Evolutionary conservation across 2,888 invertebrate species (phyloP).

Genomic region (Papilio elwesi): DNA sequence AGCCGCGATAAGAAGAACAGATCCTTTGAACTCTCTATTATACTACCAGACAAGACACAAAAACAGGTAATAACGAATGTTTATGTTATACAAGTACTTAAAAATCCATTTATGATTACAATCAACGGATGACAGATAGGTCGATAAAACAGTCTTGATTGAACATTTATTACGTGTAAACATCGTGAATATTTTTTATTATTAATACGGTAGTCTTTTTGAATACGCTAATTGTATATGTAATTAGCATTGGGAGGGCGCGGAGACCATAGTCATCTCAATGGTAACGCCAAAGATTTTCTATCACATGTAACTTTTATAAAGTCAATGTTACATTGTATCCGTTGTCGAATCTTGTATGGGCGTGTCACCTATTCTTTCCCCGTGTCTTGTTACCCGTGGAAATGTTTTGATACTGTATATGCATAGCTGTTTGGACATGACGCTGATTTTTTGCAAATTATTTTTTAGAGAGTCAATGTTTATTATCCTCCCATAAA

Average conservation of each 20-base stretch:
- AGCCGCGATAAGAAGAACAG: conserved; percentile 84
- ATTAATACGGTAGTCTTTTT: background rate
- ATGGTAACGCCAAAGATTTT: background rate
- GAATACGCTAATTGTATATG: conserved; percentile 1
- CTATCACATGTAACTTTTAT: background rate
- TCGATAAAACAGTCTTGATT: background rate
- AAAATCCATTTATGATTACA: conserved; percentile 1
- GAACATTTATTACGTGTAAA: background rate
- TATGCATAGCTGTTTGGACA: background rate
- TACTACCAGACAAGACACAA: conserved; percentile 87
- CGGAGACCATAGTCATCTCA: background rate
- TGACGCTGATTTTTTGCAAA: background rate
- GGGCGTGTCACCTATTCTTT: conserved; percentile 5
- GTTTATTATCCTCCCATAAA: background rate
- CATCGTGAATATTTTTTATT: conserved; percentile 6
- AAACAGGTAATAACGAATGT: conserved; percentile 80
- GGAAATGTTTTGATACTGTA: conserved; percentile 6
- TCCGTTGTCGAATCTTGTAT: conserved; percentile 2
- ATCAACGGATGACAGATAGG: conserved; percentile 1
- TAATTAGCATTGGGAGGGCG: background rate
- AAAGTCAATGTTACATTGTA: background rate
- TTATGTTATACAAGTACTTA: conserved; percentile 20
- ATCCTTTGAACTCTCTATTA: conserved; percentile 85
- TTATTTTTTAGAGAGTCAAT: too few relatives aligned
- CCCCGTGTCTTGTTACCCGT: background rate